A percentile compares a stretch with the other conserved stretches of the same genome.
phyloP scores from a whole-genome alignment of 2,797 vertebrate genomes.

The Gallinago solitaria region DNA sequence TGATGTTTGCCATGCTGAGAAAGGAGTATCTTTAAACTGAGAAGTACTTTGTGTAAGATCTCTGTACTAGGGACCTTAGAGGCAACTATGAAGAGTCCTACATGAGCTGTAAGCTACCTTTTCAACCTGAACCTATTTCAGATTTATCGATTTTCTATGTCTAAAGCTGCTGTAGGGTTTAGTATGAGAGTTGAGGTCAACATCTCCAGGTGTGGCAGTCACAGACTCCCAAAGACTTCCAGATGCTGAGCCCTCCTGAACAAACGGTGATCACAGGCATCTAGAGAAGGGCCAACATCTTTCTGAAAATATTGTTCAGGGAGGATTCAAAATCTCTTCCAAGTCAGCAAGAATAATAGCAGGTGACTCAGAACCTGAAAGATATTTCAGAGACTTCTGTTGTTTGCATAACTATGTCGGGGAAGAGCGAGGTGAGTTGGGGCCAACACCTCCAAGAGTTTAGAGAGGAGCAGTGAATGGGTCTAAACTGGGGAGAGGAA shows the following conservation, averaged over 20 bases:
- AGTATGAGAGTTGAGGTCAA: not conserved
- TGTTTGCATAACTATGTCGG: not conserved
- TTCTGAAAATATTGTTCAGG: not conserved
- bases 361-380: not conserved
- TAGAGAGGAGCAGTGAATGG: not conserved
- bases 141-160: not conserved
- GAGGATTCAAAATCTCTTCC: not conserved
- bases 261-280: not conserved
- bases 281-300: not conserved
- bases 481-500: not conserved
- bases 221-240: not conserved
- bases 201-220: not conserved
- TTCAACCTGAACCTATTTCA: not conserved
- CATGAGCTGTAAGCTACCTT: fast-evolving
- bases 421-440: not conserved
- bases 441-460: not conserved
- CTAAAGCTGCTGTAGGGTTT: not conserved
- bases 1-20: not conserved
- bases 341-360: not conserved
- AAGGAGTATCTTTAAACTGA: not conserved
- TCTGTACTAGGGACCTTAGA: not conserved
- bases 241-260: not conserved
- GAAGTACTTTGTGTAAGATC: not conserved
- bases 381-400: not conserved
- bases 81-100: not conserved